Evolutionary conservation across 2,113 vertebrate species (phyloP).

Genomic region (Daphoenositta chrysoptera): DNA sequence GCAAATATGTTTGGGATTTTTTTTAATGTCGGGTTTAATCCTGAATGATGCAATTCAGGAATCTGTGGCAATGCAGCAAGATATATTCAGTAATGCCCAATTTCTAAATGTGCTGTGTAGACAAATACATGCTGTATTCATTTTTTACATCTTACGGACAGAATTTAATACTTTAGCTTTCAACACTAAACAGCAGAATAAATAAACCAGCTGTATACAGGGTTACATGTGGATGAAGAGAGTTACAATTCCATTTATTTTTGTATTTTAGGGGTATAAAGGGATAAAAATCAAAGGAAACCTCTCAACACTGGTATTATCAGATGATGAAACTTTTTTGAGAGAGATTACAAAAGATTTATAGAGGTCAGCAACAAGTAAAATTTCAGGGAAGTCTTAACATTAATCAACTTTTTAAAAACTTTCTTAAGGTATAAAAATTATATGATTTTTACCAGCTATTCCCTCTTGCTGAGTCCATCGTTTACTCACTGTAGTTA

Average conservation of each 20-base stretch:
- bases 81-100: background rate
- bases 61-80: background rate
- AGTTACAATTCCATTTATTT: slow-evolving; percentile 41
- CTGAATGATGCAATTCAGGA: background rate
- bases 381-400: slow-evolving; percentile 41
- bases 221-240: slow-evolving; percentile 3
- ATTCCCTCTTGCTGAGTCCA: background rate
- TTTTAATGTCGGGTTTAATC: background rate
- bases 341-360: slow-evolving; percentile 34
- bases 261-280: slow-evolving; percentile 36
- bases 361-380: slow-evolving; percentile 2
- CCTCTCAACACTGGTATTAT: slow-evolving; percentile 32
- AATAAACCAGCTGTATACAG: background rate
- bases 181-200: slow-evolving; percentile 21
- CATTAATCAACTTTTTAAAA: slow-evolving; percentile 53
- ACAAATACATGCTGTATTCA: background rate
- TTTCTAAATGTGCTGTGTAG: background rate
- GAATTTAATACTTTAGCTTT: slow-evolving; percentile 5
- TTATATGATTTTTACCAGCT: background rate
- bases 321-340: slow-evolving; percentile 24
- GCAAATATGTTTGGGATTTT: background rate
- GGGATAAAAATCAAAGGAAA: slow-evolving; percentile 50
- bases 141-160: background rate
- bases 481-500: slow-evolving; percentile 16
- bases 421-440: slow-evolving; percentile 34